These are phyloP conservation scores for Achatina immaculata DNA, from an alignment of 1,140 invertebrate species.

Conservation along the genomic window DNA sequence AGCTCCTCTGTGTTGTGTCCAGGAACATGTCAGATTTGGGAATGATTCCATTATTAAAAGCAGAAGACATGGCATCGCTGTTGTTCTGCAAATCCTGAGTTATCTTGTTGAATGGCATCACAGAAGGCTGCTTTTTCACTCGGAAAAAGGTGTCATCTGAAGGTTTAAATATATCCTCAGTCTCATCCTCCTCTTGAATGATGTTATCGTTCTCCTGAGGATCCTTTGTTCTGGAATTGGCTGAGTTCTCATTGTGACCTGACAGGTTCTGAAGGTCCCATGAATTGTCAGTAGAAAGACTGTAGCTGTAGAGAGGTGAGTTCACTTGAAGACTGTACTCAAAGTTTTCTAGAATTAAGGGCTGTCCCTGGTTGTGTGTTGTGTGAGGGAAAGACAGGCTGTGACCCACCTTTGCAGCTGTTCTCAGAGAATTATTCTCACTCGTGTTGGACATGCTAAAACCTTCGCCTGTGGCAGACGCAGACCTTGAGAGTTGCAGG, in stretches of 20 bases:
- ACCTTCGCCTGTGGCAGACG: not conserved
- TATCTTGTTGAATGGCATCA: not conserved
- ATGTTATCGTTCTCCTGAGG: not conserved
- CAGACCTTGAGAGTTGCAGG: not conserved
- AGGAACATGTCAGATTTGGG: not conserved
- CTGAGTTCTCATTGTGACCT: not conserved
- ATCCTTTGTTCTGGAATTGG: not conserved
- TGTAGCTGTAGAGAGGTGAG: not conserved
- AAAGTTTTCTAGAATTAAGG: not conserved
- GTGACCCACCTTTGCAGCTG: not conserved
- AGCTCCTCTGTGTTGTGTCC: not conserved
- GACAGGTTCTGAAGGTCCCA: not conserved
- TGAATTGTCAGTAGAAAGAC: not conserved
- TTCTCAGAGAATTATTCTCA: not conserved
- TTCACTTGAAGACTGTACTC: not conserved
- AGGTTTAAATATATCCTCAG: not conserved
- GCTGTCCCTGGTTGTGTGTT: not conserved
- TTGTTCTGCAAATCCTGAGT: not conserved
- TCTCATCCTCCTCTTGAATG: not conserved
- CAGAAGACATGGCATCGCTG: not conserved
- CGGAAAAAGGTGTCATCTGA: not conserved
- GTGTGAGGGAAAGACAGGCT: conserved; percentile 4
- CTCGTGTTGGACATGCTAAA: not conserved
- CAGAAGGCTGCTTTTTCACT: not conserved
- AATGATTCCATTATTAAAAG: conserved; percentile 5